These are phyloP conservation scores for Aplysina aerophoba DNA, from an alignment of 37 sponge, comb jelly and placozoan genomes.

Conservation along the genomic window DNA sequence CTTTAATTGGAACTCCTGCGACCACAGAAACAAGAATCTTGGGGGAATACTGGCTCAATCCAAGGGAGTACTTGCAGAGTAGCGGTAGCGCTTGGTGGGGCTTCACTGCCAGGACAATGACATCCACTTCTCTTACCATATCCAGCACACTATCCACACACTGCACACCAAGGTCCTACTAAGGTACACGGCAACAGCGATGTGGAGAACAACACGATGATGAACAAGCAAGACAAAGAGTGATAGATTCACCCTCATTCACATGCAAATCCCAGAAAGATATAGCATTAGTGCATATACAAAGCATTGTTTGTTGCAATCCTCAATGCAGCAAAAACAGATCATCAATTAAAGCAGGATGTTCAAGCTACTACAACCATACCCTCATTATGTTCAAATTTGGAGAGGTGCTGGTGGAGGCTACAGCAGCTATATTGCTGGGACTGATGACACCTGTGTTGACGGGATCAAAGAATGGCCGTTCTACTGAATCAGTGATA, in stretches of 20 bases:
- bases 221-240: not conserved
- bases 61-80: not conserved
- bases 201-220: not conserved
- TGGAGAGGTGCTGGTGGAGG: conserved; percentile 37
- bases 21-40: conserved; percentile 15
- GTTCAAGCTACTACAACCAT: not conserved
- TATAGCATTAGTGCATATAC: too few species aligned
- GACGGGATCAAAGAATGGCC: too few species aligned
- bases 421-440: conserved; percentile 49
- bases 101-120: conserved; percentile 79
- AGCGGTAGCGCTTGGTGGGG: conserved; percentile 69
- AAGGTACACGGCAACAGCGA: not conserved
- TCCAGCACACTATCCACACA: conserved; percentile 46
- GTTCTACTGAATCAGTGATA: too few species aligned
- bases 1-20: not conserved
- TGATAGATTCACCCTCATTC: too few species aligned
- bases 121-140: conserved; percentile 62
- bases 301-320: too few species aligned
- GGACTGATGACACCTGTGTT: conserved; percentile 28
- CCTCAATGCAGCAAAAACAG: too few species aligned
- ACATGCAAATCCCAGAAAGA: too few species aligned
- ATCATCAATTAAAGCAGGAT: too few species aligned
- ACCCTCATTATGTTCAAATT: conserved; percentile 69
- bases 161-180: conserved; percentile 70
- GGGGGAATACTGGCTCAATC: not conserved